Evolutionary conservation across 2,797 vertebrate genomes (phyloP).

Genomic region (Fringilla coelebs): DNA sequence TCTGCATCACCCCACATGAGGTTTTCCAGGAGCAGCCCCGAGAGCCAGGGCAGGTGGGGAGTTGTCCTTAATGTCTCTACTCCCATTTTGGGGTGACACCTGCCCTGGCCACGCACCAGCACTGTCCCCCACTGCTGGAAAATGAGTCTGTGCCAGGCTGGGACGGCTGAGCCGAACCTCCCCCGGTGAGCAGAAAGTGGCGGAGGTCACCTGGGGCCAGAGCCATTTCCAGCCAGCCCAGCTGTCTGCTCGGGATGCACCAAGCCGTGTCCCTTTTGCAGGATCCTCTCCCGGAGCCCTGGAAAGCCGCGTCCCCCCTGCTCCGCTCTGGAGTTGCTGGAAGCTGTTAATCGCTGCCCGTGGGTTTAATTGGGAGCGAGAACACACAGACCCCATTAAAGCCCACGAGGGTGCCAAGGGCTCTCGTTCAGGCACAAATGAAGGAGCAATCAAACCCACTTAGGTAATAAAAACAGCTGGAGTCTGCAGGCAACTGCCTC

Average conservation of each 20-base stretch:
- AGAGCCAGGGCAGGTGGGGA: background rate
- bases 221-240: background rate
- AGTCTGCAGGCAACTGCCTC: slow-evolving; percentile 49
- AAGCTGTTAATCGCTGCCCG: slow-evolving; percentile 15
- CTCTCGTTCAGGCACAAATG: slow-evolving; percentile 29
- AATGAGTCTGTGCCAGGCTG: fast-evolving
- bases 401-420: slow-evolving; percentile 45
- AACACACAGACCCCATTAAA: slow-evolving; percentile 39
- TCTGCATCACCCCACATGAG: fast-evolving
- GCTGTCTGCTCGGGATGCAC: background rate
- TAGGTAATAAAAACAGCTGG: slow-evolving; percentile 64
- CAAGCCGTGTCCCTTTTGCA: background rate
- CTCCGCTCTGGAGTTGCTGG: fast-evolving
- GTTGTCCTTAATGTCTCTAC: background rate
- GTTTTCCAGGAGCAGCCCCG: background rate
- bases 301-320: background rate
- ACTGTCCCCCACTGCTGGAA: background rate
- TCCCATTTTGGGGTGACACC: background rate
- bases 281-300: background rate
- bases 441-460: slow-evolving; percentile 55
- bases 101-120: background rate
- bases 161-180: background rate
- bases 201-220: background rate
- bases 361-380: slow-evolving; percentile 33
- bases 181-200: background rate